Evolutionary conservation across 2,113 vertebrate genomes (phyloP).

Genomic region (Tauraco erythrolophus): DNA sequence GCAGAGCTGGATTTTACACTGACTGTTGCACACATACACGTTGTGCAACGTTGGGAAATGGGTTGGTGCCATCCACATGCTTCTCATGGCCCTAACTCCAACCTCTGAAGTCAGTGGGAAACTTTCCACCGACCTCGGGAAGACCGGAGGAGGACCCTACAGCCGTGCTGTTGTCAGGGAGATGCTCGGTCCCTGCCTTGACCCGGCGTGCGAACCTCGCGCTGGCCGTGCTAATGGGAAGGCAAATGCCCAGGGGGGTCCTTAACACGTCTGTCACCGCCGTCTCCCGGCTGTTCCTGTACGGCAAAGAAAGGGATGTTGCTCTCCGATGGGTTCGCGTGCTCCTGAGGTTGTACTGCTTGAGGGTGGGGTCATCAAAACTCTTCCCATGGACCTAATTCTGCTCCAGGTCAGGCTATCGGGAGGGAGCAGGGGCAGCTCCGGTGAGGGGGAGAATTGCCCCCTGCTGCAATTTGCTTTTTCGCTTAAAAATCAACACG

Average conservation of each 20-base stretch:
- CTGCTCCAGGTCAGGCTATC: not conserved
- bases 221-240: not conserved
- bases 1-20: not conserved
- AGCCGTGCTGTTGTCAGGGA: not conserved
- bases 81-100: not conserved
- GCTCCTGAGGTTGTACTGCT: not conserved
- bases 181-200: not conserved
- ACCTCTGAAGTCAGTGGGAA: not conserved
- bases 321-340: accelerated
- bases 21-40: accelerated
- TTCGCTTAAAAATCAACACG: not conserved
- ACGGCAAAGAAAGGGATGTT: not conserved
- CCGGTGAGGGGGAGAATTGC: not conserved
- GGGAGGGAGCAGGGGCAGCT: not conserved
- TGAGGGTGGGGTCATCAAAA: not conserved
- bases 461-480: not conserved
- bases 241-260: not conserved
- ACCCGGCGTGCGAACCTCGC: accelerated
- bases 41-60: not conserved
- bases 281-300: not conserved
- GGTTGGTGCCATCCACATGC: not conserved
- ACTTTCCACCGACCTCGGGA: not conserved
- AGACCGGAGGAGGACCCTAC: not conserved
- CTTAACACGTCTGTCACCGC: not conserved
- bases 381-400: not conserved